Evolutionary conservation across 2,888 invertebrate species (phyloP), one percentile per base, ranked within the genome.

Genomic region (Drosophila subsilvestris): DNA sequence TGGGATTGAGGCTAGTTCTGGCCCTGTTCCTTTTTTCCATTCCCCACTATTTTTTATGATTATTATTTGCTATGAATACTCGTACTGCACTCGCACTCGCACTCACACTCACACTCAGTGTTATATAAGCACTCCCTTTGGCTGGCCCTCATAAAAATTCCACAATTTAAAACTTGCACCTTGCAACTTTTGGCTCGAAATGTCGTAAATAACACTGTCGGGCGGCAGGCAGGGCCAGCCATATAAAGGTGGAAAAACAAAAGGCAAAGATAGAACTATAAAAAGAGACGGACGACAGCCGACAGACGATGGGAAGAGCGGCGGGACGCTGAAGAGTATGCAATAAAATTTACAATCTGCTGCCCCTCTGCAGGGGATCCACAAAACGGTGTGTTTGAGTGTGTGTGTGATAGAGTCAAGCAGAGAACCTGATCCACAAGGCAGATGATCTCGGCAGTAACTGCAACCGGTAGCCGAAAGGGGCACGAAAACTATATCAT

Each of bases 121-220:
- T 67, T 67, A 69, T 69, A 65, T 68, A 57, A 68, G 67, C 66
- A 68, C 45, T 59, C 47, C 59, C 54, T 43, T 66, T 66, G 69
- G 67, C 62, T 71, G 79, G 62, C 68, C 70, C 62, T 54, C 84
- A 80, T 84, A 84, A 83, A 83, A 84, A 86, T 84, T 80, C 86
- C 86, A 83, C 73, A 83, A 57, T 63, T 63, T 58, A 71, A 79
- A 86, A 87, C 80, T 82, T 86, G 87, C 85, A 86, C 87, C 85
- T 86, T 86, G 85, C 85, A 86, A 86, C 87, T 85, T 86, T 86
- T 86, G 82, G 66, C 80, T 67, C 54, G 70, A 82, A 80, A 76
- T 82, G 85, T 71, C 85, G 75, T 86, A 86, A 86, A 86, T 85
- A 82, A 86, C 75, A 58, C 47, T 51, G 61, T 27, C 63, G 70